A percentile compares a stretch with the other conserved stretches of the same genome.
Conservation (phyloP, 2,888 invertebrate genomes). For the Gastracanthus pulcherrimus region DNA sequence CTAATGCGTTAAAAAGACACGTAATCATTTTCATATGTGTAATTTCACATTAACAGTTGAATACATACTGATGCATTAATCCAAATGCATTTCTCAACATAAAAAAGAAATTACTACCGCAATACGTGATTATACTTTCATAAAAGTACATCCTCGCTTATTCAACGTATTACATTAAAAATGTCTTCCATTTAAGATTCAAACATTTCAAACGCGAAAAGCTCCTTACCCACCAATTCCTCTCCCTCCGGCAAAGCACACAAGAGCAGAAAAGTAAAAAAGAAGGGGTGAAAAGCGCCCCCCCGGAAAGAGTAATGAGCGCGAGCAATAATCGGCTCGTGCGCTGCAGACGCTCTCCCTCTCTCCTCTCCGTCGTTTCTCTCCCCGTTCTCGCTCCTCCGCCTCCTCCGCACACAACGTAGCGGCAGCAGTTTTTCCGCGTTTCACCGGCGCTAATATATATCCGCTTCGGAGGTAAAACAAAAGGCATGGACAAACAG, state of each 20-base stretch:
- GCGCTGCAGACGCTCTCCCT: conserved; percentile 28
- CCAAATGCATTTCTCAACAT: too few relatives aligned
- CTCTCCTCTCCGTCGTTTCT: too few relatives aligned
- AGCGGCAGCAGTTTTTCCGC: conserved; percentile 35
- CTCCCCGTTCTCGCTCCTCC: conserved; percentile 4
- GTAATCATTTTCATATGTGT: too few relatives aligned
- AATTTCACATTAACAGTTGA: too few relatives aligned
- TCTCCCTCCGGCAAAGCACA: neutral
- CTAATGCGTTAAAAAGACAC: too few relatives aligned
- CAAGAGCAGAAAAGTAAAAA: neutral
- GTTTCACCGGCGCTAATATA: conserved; percentile 68
- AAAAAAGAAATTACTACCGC: too few relatives aligned
- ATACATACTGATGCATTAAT: too few relatives aligned
- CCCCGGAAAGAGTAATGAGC: conserved; percentile 47
- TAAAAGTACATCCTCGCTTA: too few relatives aligned
- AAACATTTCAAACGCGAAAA: neutral
- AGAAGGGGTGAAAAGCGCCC: neutral
- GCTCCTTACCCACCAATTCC: neutral
- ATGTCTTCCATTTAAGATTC: neutral
- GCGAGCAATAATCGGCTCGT: conserved; percentile 49
- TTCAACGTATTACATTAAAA: too few relatives aligned
- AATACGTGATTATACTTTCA: too few relatives aligned
- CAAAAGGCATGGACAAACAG: conserved; percentile 73
- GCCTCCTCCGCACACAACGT: too few relatives aligned
- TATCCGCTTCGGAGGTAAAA: conserved; percentile 69